Evolutionary conservation across 2,888 invertebrate species (phyloP).

Genomic region (Trichogramma evanescens): DNA sequence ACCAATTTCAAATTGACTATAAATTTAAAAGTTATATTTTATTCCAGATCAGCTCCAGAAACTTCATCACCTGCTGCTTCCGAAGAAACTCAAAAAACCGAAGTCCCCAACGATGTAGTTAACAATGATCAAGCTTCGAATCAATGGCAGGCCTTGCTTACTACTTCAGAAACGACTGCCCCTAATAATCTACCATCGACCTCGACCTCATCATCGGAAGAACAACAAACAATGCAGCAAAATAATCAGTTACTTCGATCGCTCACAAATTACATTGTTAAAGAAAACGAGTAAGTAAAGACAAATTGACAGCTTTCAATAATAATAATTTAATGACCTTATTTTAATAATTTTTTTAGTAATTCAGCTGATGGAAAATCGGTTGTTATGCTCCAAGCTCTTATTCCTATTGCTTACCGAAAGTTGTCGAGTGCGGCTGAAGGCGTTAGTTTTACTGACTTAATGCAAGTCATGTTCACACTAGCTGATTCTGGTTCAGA

Average conservation of each 20-base stretch:
- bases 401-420: slow-evolving; percentile 67
- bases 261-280: slow-evolving; percentile 66
- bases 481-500: slow-evolving; percentile 81
- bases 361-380: slow-evolving; percentile 58
- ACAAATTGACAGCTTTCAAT: background rate
- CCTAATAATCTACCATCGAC: slow-evolving; percentile 28
- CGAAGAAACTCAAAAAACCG: slow-evolving; percentile 33
- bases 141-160: slow-evolving; percentile 34
- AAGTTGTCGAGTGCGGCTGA: slow-evolving; percentile 57
- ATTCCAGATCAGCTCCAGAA: background rate
- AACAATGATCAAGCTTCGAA: slow-evolving; percentile 29
- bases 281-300: slow-evolving; percentile 51
- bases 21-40: background rate
- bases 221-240: slow-evolving; percentile 55
- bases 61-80: slow-evolving; percentile 20
- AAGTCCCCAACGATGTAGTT: slow-evolving; percentile 30
- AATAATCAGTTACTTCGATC: slow-evolving; percentile 65
- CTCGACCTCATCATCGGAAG: slow-evolving; percentile 38
- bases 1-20: background rate
- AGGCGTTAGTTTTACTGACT: slow-evolving; percentile 68
- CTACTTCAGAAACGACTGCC: slow-evolving; percentile 25
- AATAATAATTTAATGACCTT: background rate
- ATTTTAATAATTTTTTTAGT: slow-evolving; percentile 32
- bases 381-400: slow-evolving; percentile 60
- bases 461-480: slow-evolving; percentile 72